These are phyloP conservation scores for Drosophila conformis DNA, from an alignment of 2,888 invertebrate genomes.

Conservation along the genomic window DNA sequence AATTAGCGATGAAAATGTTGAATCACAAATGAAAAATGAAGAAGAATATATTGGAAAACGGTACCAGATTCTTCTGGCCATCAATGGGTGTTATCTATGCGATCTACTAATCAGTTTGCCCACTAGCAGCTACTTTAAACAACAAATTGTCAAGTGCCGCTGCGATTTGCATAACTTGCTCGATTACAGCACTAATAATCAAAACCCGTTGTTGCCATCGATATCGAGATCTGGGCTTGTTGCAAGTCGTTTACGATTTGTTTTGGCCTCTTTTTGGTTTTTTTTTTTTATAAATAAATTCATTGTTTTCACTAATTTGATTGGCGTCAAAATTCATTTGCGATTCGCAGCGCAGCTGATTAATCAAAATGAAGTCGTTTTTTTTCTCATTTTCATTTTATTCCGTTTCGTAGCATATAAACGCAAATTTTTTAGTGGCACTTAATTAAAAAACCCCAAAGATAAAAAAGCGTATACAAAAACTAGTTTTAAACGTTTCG, in stretches of 20 bases:
- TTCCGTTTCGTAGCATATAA: conserved; percentile 29
- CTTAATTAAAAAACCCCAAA: conserved; percentile 66
- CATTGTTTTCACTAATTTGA: conserved; percentile 72
- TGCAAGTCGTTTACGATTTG: conserved; percentile 68
- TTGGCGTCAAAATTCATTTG: conserved; percentile 66
- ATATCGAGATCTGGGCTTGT: conserved; percentile 45
- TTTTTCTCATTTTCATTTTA: background rate
- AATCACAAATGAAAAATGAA: background rate
- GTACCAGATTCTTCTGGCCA: conserved; percentile 25
- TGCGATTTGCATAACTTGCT: conserved; percentile 65
- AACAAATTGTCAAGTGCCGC: conserved; percentile 43
- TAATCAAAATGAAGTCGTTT: conserved; percentile 59
- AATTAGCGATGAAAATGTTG: conserved; percentile 70
- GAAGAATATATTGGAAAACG: conserved; percentile 35
- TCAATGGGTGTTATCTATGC: conserved; percentile 33
- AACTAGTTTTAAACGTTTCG: conserved; percentile 33
- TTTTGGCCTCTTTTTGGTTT: conserved; percentile 32
- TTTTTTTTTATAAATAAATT: conserved; percentile 47
- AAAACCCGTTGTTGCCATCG: conserved; percentile 66
- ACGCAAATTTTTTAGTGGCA: conserved; percentile 61
- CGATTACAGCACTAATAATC: conserved; percentile 21
- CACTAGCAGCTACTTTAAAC: conserved; percentile 40
- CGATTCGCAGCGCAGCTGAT: conserved; percentile 54
- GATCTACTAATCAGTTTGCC: conserved; percentile 57
- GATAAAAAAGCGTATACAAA: conserved; percentile 51